Percentiles rank a stretch among this genome's conserved stretches.
Conservation (phyloP, 2,797 vertebrate species). For the Amblyraja radiata region DNA sequence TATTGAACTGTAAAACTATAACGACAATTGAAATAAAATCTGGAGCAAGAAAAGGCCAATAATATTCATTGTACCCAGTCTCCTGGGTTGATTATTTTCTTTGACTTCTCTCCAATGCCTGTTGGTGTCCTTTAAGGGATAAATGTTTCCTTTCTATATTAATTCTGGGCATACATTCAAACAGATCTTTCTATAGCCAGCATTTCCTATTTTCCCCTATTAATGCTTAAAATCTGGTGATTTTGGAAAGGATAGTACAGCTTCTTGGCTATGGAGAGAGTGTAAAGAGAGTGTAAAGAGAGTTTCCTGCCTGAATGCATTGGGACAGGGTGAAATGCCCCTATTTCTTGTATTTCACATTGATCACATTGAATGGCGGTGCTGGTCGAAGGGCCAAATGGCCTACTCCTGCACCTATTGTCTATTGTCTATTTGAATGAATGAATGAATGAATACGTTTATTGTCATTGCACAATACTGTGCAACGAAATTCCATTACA, state of each 20-base stretch:
- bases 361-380: too few relatives aligned
- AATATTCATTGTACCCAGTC: neutral
- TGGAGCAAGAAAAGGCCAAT: neutral
- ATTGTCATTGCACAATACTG: too few relatives aligned
- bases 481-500: too few relatives aligned
- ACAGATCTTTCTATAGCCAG: neutral
- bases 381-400: too few relatives aligned
- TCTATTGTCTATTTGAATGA: too few relatives aligned
- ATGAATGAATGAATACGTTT: too few relatives aligned
- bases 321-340: neutral
- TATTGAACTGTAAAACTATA: too few relatives aligned
- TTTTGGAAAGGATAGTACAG: neutral
- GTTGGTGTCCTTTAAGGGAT: neutral
- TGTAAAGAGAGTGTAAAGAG: neutral
- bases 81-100: neutral
- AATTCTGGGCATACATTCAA: neutral
- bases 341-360: neutral
- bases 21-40: neutral
- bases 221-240: neutral
- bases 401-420: too few relatives aligned
- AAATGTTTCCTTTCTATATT: neutral
- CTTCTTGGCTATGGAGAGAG: neutral
- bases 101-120: neutral
- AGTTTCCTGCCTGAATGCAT: neutral
- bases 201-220: neutral